Evolutionary conservation across 1,140 invertebrate species (phyloP).

Genomic region (Bombus impatiens): DNA sequence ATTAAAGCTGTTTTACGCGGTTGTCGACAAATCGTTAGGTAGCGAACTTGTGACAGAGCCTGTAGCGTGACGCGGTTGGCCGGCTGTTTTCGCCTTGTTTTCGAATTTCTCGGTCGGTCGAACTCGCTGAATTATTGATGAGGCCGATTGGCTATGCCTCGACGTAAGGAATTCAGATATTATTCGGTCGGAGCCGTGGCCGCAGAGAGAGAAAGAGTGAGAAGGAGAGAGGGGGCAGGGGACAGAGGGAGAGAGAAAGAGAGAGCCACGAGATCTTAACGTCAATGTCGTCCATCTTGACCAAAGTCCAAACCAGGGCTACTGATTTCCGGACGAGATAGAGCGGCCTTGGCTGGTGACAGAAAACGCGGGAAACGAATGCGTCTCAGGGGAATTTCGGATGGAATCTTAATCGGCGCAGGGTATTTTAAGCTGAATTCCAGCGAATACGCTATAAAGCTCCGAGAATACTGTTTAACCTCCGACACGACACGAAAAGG

Average conservation of each 20-base stretch:
- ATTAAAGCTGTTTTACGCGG: background rate
- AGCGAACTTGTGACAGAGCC: background rate
- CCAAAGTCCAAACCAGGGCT: constrained; percentile 52
- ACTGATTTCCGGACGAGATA: constrained; percentile 56
- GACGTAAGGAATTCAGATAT: constrained; percentile 65
- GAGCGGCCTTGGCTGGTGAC: constrained; percentile 40
- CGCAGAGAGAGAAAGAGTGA: background rate
- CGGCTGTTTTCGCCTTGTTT: constrained; percentile 69
- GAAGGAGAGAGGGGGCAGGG: background rate
- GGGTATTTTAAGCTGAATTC: constrained; percentile 18
- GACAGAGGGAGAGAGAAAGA: background rate
- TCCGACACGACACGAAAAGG: constrained; percentile 32
- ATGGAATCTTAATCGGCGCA: constrained; percentile 44
- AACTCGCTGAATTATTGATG: constrained; percentile 74
- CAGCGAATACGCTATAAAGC: background rate
- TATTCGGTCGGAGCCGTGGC: constrained; percentile 49
- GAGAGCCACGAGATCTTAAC: constrained; percentile 45
- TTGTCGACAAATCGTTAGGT: background rate
- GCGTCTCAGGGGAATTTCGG: constrained; percentile 28
- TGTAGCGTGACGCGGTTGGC: constrained; percentile 21
- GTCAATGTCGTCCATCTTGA: constrained; percentile 59
- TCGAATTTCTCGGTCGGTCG: constrained; percentile 64
- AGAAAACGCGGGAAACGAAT: constrained; percentile 49
- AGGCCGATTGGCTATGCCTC: constrained; percentile 59
- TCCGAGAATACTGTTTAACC: constrained; percentile 13